Evolutionary conservation across 2,888 invertebrate genomes (phyloP), one percentile per base, ranked within the genome.

Genomic region (Eupithecia inturbata): DNA sequence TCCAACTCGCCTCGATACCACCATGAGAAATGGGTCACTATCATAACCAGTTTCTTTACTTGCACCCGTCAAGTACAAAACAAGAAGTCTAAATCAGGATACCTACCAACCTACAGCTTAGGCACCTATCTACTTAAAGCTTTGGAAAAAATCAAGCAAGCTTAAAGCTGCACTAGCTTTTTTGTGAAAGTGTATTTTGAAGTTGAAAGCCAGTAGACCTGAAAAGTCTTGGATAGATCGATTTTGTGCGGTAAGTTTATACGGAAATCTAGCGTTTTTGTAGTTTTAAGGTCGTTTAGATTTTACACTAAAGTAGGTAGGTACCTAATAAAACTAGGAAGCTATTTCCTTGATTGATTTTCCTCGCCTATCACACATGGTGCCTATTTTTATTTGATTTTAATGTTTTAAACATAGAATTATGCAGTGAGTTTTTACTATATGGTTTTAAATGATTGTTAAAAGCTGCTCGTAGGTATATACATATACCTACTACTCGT

Each of bases 21-120:
- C 89, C 88, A 91, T 91, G 86, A 80, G 78, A 91, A 89, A 85
- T 91, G 82, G 92, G 91, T 89, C 93, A 92, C 82, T 88, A 84
- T 80, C 80, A 82, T 81, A 83, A 83, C 76, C 82, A 82, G 79
- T 77, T 73, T 75, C 83, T 79, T 77, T 80, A 79, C 82, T 78
- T 78, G 71, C 79, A 81, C 80, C 76, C 77, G 78, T 71, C 63
- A 41, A 22, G 22, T 1, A 36, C 12, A 66, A 66, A 39, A 1
- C 6, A 33, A n/a, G 39, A 39, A 22, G 7, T 39, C 12, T 16
- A 26, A 66, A 26, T 53, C 53, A 22, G 53, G n/a, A 45, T n/a
- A 45, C 53, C 14, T 26, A 22, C 10, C 14, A 14, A 22, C 10
- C n/a, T 60, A 60, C 57, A 14, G 16, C 26, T 45, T 60, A 16